Base-by-base conservation (phyloP, 2,113 vertebrate genomes). In the Brachyistius frenatus region DNA sequence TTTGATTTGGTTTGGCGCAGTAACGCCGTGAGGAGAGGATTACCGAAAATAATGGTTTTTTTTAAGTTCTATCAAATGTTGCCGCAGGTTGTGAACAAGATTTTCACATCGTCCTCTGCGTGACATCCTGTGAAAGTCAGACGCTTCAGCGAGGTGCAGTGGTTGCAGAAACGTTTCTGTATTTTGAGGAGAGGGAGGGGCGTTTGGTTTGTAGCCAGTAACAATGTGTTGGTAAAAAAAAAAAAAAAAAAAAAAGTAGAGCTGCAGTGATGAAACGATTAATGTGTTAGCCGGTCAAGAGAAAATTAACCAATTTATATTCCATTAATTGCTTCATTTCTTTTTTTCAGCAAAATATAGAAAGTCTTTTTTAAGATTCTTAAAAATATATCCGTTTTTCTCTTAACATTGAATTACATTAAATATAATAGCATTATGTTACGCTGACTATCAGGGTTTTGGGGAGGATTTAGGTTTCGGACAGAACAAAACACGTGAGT, bases 161-260 rank as follows among this genome's bases (percentile, higher is more conserved):
- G 66, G 44, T 32, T 86, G 71, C 83, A 89, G 37, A 73, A 69
- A 78, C n/a, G 44, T 10, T 30, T 15, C 16, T 72, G 11, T 49
- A 10, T 75, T 66, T 49, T 9, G 9, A 37, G 30, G 52, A 71
- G 23, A 52, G 46, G 30, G 23, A 41, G 31, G 39, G 39, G 23
- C 23, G 23, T 23, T 23, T 23, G 23, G 23, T 23, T 23, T 58
- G 30, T 23, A 55, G 31, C 4, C 15, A 16, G 23, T 9, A 9
- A 35, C 16, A 6, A 11, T 36, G 32, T 23, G 7, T 13, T 55
- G 3, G 4, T 52, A 66, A 23, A 49, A n/a, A 41, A 39, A 61
- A 67, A 23, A 23, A 67, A 23, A 23, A 23, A 23, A 23, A 23
- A 36, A 15, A 62, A 41, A 62, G n/a, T 11, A 68, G 7, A 55